Conservation (phyloP, 2,113 vertebrate species). For the Dasyurus viverrinus region DNA sequence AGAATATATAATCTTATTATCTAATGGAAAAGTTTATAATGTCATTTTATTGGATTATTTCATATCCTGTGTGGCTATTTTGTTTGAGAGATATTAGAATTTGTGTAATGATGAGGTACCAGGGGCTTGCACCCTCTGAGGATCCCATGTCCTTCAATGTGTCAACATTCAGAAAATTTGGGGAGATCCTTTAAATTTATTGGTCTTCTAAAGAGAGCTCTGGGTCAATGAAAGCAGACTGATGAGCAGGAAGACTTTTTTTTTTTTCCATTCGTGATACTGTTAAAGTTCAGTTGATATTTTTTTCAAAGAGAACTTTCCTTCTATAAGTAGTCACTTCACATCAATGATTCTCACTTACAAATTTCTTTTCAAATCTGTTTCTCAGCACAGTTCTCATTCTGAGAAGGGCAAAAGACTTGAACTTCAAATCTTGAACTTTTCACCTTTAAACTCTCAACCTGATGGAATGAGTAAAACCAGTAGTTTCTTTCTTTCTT, state of each 20-base stretch:
- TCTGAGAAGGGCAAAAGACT: neutral
- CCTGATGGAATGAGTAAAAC: neutral
- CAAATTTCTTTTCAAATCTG: neutral
- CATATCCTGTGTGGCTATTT: neutral
- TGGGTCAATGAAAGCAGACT: neutral
- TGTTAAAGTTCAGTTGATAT: neutral
- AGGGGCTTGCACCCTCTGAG: neutral
- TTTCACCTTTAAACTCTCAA: neutral
- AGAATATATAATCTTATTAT: neutral
- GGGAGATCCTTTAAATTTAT: neutral
- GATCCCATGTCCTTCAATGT: neutral
- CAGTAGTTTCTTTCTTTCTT: neutral
- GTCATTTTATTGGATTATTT: neutral
- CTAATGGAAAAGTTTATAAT: neutral
- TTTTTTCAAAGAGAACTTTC: neutral
- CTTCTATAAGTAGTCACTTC: neutral
- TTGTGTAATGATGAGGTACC: neutral
- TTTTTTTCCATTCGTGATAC: neutral
- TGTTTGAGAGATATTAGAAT: neutral
- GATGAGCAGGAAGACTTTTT: neutral
- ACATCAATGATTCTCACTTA: neutral
- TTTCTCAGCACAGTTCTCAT: neutral
- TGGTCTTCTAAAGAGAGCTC: neutral
- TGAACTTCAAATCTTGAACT: neutral
- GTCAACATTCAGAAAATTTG: neutral